These are phyloP conservation scores for Boulengeromyrus knoepffleri DNA, from an alignment of 2,113 vertebrate species.

Conservation along the genomic window DNA sequence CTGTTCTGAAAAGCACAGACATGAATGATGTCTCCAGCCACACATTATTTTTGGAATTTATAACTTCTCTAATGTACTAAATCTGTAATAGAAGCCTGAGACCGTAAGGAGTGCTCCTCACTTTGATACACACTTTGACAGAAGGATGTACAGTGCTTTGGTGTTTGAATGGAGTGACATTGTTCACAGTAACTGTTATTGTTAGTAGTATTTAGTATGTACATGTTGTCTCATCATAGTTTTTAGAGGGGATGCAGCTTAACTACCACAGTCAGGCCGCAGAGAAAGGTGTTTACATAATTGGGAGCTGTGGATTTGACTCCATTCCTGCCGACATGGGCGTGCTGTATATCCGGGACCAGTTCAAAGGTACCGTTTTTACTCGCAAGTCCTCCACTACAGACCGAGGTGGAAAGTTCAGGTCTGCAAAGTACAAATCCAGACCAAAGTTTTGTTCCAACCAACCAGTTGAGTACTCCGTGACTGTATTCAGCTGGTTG, in stretches of 20 bases:
- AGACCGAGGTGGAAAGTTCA: not conserved
- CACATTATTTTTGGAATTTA: not conserved
- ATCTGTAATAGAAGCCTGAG: not conserved
- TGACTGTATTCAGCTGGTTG: not conserved
- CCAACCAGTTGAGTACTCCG: no score
- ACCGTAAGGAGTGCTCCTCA: not conserved
- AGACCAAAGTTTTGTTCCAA: no score
- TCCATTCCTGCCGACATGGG: conserved; percentile 93
- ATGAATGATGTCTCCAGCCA: not conserved
- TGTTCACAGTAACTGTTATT: not conserved
- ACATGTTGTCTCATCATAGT: conserved; percentile 55
- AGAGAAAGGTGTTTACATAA: conserved; percentile 77
- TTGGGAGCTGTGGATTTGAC: conserved; percentile 95
- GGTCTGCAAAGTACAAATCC: not conserved
- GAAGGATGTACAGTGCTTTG: not conserved
- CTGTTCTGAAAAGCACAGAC: not conserved
- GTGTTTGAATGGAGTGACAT: not conserved
- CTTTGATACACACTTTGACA: not conserved
- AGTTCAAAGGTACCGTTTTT: conserved; percentile 74
- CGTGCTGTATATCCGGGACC: conserved; percentile 79
- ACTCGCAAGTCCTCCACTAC: not conserved
- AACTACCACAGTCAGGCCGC: conserved; percentile 78
- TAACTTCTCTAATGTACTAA: not conserved
- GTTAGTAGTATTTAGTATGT: conserved; percentile 5
- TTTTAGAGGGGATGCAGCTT: conserved; percentile 81